These are phyloP conservation scores for Chamaetylas fuelleborni DNA, from an alignment of 2,113 vertebrate species.

Conservation along the genomic window DNA sequence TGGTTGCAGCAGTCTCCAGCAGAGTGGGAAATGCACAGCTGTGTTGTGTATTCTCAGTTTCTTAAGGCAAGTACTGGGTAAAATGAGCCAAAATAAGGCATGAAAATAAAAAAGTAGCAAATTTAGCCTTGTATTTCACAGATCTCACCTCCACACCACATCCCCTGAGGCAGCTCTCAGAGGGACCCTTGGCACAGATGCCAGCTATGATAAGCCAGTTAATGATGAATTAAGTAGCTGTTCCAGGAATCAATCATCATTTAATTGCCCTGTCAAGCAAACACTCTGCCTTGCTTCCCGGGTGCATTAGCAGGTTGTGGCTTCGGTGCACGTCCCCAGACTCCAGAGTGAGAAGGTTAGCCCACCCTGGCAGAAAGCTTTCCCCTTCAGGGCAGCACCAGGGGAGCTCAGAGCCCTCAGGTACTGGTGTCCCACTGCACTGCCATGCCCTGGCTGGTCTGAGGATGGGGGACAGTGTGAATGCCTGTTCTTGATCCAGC, in stretches of 20 bases:
- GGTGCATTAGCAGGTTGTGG: background rate
- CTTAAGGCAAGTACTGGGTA: background rate
- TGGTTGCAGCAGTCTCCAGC: background rate
- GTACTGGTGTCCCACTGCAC: fast-evolving
- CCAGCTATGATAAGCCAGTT: background rate
- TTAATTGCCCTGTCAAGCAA: slow-evolving; percentile 54
- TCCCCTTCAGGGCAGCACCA: background rate
- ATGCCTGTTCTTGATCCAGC: background rate
- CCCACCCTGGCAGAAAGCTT: background rate
- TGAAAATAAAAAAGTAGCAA: background rate
- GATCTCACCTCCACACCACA: background rate
- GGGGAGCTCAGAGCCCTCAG: fast-evolving
- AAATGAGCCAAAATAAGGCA: background rate
- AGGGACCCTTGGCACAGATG: slow-evolving; percentile 17
- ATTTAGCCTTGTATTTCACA: background rate
- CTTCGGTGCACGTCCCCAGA: background rate
- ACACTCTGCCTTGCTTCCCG: background rate
- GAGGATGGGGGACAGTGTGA: background rate
- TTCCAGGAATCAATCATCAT: slow-evolving; percentile 51
- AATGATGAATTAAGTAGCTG: slow-evolving; percentile 57
- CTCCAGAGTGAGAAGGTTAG: background rate
- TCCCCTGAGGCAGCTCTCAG: background rate
- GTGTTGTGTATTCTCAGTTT: background rate
- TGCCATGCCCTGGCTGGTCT: background rate
- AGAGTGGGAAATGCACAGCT: background rate